Evolutionary conservation across 2,888 invertebrate genomes (phyloP).

Genomic region (Sabellastarte sp.): DNA sequence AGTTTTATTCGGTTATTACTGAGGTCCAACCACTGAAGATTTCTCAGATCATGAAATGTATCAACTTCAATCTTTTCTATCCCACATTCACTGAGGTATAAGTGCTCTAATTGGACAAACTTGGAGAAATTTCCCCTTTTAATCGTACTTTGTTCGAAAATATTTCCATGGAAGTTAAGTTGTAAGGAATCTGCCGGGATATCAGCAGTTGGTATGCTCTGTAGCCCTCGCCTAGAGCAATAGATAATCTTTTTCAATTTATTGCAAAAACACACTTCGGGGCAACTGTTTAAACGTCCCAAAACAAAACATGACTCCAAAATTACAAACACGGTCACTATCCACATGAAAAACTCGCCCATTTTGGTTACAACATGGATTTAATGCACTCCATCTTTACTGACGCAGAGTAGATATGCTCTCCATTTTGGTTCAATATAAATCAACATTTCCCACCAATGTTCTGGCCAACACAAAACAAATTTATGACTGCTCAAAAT

Average conservation of each 20-base stretch:
- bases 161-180: conserved; percentile 52
- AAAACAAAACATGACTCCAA: no score
- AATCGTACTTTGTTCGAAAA: conserved; percentile 42
- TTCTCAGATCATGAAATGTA: conserved; percentile 50
- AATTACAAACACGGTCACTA: no score
- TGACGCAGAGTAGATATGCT: no score
- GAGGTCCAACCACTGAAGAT: conserved; percentile 53
- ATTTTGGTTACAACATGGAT: no score
- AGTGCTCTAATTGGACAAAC: conserved; percentile 44
- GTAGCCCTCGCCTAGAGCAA: conserved; percentile 47
- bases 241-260: conserved; percentile 48
- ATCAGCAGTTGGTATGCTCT: conserved; percentile 44
- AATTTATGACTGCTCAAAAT: no score
- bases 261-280: conserved; percentile 53
- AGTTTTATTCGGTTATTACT: conserved; percentile 51
- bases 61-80: conserved; percentile 49
- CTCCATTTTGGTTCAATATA: no score
- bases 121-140: conserved; percentile 47
- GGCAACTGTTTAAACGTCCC: no score
- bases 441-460: no score
- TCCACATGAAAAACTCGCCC: no score
- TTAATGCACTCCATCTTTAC: no score
- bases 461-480: no score
- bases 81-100: conserved; percentile 54
- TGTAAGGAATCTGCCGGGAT: conserved; percentile 48